Conservation (phyloP, 2,113 vertebrate genomes). For the Esox niger region DNA sequence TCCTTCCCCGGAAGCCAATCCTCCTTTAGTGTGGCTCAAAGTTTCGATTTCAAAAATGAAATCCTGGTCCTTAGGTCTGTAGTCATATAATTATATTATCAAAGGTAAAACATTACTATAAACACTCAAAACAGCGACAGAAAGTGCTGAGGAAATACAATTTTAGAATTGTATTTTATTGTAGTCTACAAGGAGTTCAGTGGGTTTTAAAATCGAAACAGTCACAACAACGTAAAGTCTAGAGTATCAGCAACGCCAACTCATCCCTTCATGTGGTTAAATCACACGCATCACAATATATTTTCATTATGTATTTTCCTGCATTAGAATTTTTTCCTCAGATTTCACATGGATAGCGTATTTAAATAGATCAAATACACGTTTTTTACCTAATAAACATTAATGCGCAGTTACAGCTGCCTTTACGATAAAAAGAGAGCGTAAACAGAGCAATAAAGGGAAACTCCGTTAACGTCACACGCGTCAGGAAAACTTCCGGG, state of each 20-base stretch:
- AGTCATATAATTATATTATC: background rate
- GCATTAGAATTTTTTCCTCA: too few relatives aligned
- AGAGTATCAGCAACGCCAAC: background rate
- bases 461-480: conserved; percentile 66
- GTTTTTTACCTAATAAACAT: background rate
- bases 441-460: conserved; percentile 33
- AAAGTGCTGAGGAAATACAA: background rate
- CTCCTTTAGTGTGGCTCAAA: conserved; percentile 2
- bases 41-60: conserved; percentile 44
- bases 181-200: background rate
- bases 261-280: too few relatives aligned
- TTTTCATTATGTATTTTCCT: too few relatives aligned
- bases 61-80: conserved; percentile 43
- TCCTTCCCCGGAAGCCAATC: too few relatives aligned
- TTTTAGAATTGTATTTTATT: too few relatives aligned
- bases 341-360: too few relatives aligned
- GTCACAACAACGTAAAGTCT: background rate
- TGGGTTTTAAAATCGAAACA: background rate
- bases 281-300: too few relatives aligned
- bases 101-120: conserved; percentile 20
- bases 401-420: background rate
- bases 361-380: background rate
- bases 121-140: background rate
- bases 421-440: background rate
- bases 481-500: background rate